Evolutionary conservation across 2,797 vertebrate genomes (phyloP).

Genomic region (Uromys caudimaculatus): DNA sequence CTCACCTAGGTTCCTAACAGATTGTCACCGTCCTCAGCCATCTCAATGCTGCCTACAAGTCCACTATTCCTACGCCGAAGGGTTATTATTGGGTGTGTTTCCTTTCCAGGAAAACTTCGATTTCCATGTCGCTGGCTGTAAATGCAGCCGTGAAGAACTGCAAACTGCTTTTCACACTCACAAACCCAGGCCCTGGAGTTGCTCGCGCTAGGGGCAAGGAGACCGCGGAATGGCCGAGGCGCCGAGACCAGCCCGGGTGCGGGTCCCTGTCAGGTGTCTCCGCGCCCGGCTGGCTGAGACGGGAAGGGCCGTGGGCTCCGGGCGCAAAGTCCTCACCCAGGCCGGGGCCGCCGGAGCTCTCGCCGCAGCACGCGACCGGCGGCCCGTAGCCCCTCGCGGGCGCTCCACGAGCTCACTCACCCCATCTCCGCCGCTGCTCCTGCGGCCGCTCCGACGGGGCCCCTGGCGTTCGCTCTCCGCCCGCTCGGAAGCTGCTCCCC

Average conservation of each 20-base stretch:
- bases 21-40: background rate
- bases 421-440: conserved; percentile 85
- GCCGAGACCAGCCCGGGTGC: background rate
- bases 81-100: background rate
- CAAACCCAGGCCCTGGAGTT: conserved; percentile 60
- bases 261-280: background rate
- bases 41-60: background rate
- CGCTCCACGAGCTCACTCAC: conserved; percentile 79
- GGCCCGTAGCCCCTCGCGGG: background rate
- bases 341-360: background rate
- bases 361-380: background rate
- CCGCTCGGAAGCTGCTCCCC: conserved; percentile 81
- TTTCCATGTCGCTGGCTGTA: conserved; percentile 4
- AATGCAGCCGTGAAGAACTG: background rate
- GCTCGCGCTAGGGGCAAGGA: background rate
- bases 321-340: background rate
- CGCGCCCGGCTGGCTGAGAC: background rate
- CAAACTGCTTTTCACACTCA: conserved; percentile 28
- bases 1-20: background rate
- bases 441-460: conserved; percentile 79
- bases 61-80: background rate
- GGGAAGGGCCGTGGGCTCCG: background rate
- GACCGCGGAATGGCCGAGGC: background rate
- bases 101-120: conserved; percentile 75
- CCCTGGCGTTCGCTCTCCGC: conserved; percentile 77